Conservation (phyloP, 2,113 vertebrate species). For the Tichodroma muraria region DNA sequence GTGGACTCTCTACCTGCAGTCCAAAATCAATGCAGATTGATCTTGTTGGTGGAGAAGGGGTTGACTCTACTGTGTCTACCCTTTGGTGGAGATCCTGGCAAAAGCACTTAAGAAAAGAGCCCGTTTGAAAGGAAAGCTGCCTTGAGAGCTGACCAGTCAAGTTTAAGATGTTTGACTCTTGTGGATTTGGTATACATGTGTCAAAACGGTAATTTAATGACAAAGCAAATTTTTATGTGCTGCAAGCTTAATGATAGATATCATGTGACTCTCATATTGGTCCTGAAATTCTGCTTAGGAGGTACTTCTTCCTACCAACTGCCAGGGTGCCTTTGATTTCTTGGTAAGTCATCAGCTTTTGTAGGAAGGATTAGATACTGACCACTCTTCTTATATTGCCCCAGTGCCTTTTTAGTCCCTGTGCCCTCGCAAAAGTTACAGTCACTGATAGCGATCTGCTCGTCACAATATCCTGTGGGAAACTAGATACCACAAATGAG, state of each 20-base stretch:
- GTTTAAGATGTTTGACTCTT: background rate
- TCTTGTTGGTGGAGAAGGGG: background rate
- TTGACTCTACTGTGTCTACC: background rate
- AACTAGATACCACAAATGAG: background rate
- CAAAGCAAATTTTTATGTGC: background rate
- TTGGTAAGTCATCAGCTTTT: background rate
- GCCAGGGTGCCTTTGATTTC: background rate
- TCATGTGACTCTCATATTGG: background rate
- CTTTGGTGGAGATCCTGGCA: background rate
- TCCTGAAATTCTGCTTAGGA: background rate
- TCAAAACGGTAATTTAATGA: background rate
- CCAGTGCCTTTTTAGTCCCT: background rate
- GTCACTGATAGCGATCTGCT: background rate
- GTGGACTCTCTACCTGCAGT: background rate
- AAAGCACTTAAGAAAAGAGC: background rate
- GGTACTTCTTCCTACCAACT: background rate
- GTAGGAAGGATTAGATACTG: background rate
- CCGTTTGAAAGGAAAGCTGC: background rate
- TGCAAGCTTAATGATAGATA: background rate
- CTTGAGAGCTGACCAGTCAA: background rate
- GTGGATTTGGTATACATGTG: background rate
- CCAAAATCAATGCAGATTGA: background rate
- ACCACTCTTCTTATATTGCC: background rate
- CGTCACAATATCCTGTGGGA: background rate
- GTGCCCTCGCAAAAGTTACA: background rate